phyloP scores from a whole-genome alignment of 2,888 invertebrate species.

The Branchipolynoe longqiensis region DNA sequence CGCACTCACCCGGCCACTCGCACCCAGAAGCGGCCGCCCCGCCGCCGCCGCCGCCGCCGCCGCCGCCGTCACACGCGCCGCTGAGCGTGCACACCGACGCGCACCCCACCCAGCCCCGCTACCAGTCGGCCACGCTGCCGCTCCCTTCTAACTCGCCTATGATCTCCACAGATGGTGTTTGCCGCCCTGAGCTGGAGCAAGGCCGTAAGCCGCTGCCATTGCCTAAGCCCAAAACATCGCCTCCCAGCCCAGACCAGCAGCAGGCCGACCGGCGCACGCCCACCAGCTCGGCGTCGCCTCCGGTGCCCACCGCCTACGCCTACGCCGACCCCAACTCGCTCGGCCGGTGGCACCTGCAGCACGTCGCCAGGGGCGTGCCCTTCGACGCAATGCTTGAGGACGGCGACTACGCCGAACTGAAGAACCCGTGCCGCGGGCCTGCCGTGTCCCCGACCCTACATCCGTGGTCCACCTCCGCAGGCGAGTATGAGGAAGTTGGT shows the following conservation, averaged over 20 bases:
- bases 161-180: conserved; percentile 19
- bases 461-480: conserved; percentile 4
- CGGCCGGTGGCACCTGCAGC: conserved; percentile 44
- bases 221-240: conserved; percentile 40
- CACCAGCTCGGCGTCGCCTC: neutral
- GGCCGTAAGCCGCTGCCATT: conserved; percentile 30
- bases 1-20: neutral
- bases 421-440: neutral
- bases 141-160: conserved; percentile 23
- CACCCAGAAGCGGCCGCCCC: neutral
- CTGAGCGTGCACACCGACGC: neutral
- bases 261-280: neutral
- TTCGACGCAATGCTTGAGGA: conserved; percentile 2
- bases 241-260: neutral
- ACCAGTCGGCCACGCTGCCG: no score
- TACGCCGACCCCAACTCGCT: conserved; percentile 47
- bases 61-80: conserved; percentile 6
- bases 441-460: conserved; percentile 28
- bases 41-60: neutral
- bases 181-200: neutral
- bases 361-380: conserved; percentile 6
- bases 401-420: conserved; percentile 33
- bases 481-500: conserved; percentile 4
- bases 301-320: neutral
- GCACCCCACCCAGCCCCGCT: neutral